A percentile compares a stretch with the other conserved stretches of the same genome.
These are phyloP conservation scores for Pelodiscus sinensis DNA, from an alignment of 2,113 vertebrate species.

Conservation along the genomic window DNA sequence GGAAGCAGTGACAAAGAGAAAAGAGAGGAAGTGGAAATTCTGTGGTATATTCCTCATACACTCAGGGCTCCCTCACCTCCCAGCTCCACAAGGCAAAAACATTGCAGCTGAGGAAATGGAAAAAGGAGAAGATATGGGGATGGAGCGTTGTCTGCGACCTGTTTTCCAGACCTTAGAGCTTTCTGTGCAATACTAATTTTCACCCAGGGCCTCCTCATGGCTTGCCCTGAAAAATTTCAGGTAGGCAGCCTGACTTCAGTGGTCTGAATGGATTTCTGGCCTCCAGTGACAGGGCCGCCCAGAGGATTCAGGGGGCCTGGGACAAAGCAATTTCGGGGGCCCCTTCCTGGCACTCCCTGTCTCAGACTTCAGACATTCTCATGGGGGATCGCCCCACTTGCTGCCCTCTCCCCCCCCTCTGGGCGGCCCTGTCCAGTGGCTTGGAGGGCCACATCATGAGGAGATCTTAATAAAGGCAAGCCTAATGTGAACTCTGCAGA, in stretches of 20 bases:
- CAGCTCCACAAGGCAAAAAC: neutral
- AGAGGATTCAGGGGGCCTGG: too few species aligned
- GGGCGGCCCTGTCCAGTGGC: neutral
- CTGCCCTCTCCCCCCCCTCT: too few species aligned
- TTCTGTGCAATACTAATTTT: neutral
- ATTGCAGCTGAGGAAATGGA: neutral
- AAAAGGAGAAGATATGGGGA: neutral
- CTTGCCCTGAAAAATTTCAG: neutral
- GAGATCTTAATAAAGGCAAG: neutral
- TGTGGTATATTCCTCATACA: neutral
- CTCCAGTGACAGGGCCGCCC: neutral
- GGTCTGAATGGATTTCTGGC: fast-evolving
- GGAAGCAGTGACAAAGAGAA: neutral
- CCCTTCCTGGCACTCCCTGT: too few species aligned
- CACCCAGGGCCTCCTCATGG: neutral
- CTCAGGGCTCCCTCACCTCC: neutral
- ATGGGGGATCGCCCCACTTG: too few species aligned
- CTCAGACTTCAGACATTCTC: too few species aligned
- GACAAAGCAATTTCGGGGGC: too few species aligned
- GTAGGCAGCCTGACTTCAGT: neutral
- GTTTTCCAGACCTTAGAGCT: neutral
- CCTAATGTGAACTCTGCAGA: neutral
- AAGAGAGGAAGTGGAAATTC: neutral
- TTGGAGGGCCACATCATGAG: neutral
- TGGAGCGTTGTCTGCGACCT: fast-evolving